Evolutionary conservation across 2,888 invertebrate species (phyloP), one percentile per base, ranked within the genome.

Genomic region (Kuschelorhynchus macadamiae): DNA sequence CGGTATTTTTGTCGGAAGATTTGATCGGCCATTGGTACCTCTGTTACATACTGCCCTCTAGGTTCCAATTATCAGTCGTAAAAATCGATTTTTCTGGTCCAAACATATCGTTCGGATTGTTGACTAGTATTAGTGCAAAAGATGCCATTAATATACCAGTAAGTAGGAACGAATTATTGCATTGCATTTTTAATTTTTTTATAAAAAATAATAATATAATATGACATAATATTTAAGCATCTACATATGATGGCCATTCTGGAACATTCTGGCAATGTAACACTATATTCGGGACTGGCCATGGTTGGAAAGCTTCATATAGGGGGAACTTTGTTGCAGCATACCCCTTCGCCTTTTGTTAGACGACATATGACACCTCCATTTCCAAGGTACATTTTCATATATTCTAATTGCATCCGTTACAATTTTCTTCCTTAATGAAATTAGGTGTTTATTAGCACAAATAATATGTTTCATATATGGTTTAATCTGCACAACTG

Each of bases 261-360:
- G 44, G 96, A 96, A 83, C 88, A 91, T 33, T 88, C 88, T 67
- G 93, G 93, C 12, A 91, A 90, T 75, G 88, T 97, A 20, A 88
- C 91, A 33, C 84, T 97, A 59, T 96, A 96, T 81, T 94, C 95
- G 0, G 97, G 97, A 3, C 87, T 90, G 11, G 88, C 87, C 61
- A 87, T 91, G 74, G 91, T 97, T 49, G 94, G 94, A 0, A 95
- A 95, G 85, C 89, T 97, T 5, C 93, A 94, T 76, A 89, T 94
- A 9, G 89, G 91, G 0, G 92, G 92, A 0, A 88, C 91, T 0
- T 80, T 91, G n/a, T 87, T 90, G 0, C 85, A 85, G 71, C 81
- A 87, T 70, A 81, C 85, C 0, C 85, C 86, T 5, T 85, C 85
- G n/a, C 86, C 86, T 44, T 86, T 83, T 72, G 79, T 85, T 46